phyloP scores from a whole-genome alignment of 92 coral and sea anemone species.

The Phenganax subtilis region DNA sequence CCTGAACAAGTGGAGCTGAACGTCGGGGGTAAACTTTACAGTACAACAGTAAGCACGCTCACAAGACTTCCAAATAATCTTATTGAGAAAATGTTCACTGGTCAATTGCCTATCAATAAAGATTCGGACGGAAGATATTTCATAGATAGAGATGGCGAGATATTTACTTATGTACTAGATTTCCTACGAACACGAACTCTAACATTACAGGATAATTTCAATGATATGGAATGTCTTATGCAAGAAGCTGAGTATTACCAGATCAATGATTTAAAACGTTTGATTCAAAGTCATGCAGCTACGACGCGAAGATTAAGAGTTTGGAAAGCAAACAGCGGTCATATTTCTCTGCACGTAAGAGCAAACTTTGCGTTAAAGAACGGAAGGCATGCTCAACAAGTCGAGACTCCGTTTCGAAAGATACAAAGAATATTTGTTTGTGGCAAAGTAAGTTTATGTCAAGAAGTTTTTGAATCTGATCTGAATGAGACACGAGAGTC shows the following conservation, averaged over 20 bases:
- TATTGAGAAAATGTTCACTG: slow-evolving; percentile 78
- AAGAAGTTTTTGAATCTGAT: slow-evolving; percentile 76
- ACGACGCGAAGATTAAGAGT: slow-evolving; percentile 47
- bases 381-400: slow-evolving; percentile 76
- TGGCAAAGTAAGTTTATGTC: slow-evolving; percentile 74
- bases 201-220: slow-evolving; percentile 68
- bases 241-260: slow-evolving; percentile 79
- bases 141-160: slow-evolving; percentile 83
- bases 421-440: slow-evolving; percentile 74
- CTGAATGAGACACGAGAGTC: slow-evolving; percentile 84
- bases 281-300: slow-evolving; percentile 56
- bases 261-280: slow-evolving; percentile 57
- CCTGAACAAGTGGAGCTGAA: slow-evolving; percentile 93
- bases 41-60: slow-evolving; percentile 75
- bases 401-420: slow-evolving; percentile 82
- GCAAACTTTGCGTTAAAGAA: slow-evolving; percentile 58
- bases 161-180: slow-evolving; percentile 75
- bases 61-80: slow-evolving; percentile 75
- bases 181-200: slow-evolving; percentile 66
- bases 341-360: slow-evolving; percentile 71
- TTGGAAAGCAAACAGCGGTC: slow-evolving; percentile 61
- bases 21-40: slow-evolving; percentile 89
- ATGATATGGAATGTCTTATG: slow-evolving; percentile 68
- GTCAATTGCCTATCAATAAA: slow-evolving; percentile 54
- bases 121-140: slow-evolving; percentile 79